Evolutionary conservation across 2,888 invertebrate genomes (phyloP).

Genomic region (Drosophila lacicola): DNA sequence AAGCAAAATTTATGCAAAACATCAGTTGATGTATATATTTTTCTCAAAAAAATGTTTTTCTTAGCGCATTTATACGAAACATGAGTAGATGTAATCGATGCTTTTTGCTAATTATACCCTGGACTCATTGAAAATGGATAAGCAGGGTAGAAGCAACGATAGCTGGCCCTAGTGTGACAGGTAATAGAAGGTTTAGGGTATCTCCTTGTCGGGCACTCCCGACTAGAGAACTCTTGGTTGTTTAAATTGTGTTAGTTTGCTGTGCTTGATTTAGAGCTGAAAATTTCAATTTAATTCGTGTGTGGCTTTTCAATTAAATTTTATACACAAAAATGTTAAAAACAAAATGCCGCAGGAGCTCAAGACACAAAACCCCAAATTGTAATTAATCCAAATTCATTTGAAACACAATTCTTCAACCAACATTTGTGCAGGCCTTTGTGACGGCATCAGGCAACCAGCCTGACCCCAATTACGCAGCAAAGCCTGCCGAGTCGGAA

Average conservation of each 20-base stretch:
- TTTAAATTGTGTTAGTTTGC: constrained; percentile 16
- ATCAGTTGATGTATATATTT: no score
- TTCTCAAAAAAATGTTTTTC: no score
- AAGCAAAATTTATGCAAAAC: no score
- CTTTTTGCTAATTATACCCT: no score
- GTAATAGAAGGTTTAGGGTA: no score
- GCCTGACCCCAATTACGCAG: constrained; percentile 57
- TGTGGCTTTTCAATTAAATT: constrained; percentile 62
- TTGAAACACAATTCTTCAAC: constrained; percentile 67
- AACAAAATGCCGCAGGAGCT: constrained; percentile 44
- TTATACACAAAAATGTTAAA: constrained; percentile 25
- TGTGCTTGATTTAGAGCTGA: constrained; percentile 31
- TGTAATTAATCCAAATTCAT: constrained; percentile 74
- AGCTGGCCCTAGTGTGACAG: no score
- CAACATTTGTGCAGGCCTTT: constrained; percentile 62
- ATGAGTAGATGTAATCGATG: no score
- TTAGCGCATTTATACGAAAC: no score
- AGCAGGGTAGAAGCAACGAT: no score
- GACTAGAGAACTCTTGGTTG: background rate
- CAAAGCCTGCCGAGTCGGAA: constrained; percentile 26
- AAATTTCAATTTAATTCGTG: constrained; percentile 56
- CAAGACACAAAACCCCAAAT: constrained; percentile 44
- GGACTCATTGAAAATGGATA: no score
- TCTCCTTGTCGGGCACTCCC: no score
- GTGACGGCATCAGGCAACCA: constrained; percentile 33